phyloP scores from a whole-genome alignment of 2,888 invertebrate genomes.

The Venustoraphidia nigricollis region DNA sequence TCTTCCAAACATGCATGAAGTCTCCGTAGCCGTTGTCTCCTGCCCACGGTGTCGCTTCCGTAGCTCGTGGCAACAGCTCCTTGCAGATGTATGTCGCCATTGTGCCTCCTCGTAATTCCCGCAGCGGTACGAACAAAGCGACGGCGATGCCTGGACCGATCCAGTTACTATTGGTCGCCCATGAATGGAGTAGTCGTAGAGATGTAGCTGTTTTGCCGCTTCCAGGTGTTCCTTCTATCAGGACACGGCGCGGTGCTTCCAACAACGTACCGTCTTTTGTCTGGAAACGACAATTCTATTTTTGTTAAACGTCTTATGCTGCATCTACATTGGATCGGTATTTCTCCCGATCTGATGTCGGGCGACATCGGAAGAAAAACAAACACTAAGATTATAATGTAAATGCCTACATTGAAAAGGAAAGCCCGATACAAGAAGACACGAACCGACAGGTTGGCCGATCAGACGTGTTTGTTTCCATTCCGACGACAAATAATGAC shows the following conservation, averaged over 20 bases:
- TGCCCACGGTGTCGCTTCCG: conserved; percentile 15
- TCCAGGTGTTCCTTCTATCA: conserved; percentile 36
- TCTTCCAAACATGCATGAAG: conserved; percentile 24
- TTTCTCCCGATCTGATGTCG: too few relatives aligned
- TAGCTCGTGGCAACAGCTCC: conserved; percentile 30
- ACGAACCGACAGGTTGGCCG: too few relatives aligned
- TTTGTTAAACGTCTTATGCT: neutral
- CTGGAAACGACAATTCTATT: conserved; percentile 16
- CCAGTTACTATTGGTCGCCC: conserved; percentile 31
- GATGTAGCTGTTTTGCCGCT: conserved; percentile 34
- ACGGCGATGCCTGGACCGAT: conserved; percentile 29
- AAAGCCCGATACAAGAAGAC: too few relatives aligned
- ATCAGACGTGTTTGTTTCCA: too few relatives aligned
- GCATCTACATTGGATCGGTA: too few relatives aligned
- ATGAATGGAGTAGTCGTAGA: conserved; percentile 34
- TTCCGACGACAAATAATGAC: too few relatives aligned
- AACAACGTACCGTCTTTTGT: conserved; percentile 30
- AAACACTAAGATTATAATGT: too few relatives aligned
- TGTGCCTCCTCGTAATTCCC: conserved; percentile 30
- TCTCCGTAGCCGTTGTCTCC: conserved; percentile 17
- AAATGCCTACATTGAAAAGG: too few relatives aligned
- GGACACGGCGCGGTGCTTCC: conserved; percentile 33
- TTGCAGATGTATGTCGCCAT: conserved; percentile 7
- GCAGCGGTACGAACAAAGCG: conserved; percentile 33
- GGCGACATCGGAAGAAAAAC: too few relatives aligned